Base-by-base conservation (phyloP, 2,797 vertebrate species). In the Chromis chromis region DNA sequence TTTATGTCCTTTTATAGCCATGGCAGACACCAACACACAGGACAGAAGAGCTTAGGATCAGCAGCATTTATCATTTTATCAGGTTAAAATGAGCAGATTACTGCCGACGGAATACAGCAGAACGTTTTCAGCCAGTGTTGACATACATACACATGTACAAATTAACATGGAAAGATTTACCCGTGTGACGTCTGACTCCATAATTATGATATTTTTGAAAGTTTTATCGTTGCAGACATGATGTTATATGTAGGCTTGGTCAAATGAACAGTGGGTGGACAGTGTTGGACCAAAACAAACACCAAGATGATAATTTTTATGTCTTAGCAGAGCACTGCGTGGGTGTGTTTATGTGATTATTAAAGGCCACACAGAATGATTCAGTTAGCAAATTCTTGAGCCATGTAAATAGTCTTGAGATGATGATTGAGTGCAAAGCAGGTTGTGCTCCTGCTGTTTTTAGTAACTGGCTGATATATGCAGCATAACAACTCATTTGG, bases 1-100 rank as follows among this genome's bases (percentile, higher is more conserved):
- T 92, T 88, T 85, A 78, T 95, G 92, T 88, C 94, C 94, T 94
- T 95, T 95, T 95, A 95, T 95, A 95, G 95, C 86, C 92, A 95
- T 93, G 83, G 72, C 92, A 90, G 91, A 94, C 92, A 86, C 88
- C 85, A 83, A 76, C 81, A 76, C 83, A 82, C 65, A 67, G 64
- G 68, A 80, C 81, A 76, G 83, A 66, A 64, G 81, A 88, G 72
- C 82, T 74, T 76, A 89, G 85, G 86, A 90, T 87, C 84, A 82
- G 82, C 84, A 71, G 74, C 82, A 84, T 92, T 91, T 74, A 79
- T 91, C 77, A 79, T 86, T 79, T n/a, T 67, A 36, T 70, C 76
- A 64, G 58, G 55, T 77, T 86, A 42, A 81, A 70, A 58, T 50
- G 46, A 86, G 74, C 59, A 69, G 76, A 79, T 80, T 81, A 70